These are phyloP conservation scores for Xestia ashworthii DNA, from an alignment of 2,888 invertebrate genomes.

Conservation along the genomic window DNA sequence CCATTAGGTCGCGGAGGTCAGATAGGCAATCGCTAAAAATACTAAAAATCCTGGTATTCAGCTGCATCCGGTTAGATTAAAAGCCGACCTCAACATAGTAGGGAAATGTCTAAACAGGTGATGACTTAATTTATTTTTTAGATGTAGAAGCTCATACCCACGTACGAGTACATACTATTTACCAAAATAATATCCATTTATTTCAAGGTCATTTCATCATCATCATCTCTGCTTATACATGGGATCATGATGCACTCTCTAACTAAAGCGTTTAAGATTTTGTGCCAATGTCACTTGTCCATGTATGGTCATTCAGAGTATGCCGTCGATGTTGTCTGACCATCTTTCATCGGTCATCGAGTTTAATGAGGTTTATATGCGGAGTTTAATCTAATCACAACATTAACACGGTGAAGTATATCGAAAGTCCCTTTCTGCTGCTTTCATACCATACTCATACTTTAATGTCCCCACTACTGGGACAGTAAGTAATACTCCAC, in stretches of 20 bases:
- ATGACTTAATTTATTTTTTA: no score
- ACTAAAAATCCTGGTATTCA: background rate
- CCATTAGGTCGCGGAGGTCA: background rate
- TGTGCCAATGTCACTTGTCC: constrained; percentile 32
- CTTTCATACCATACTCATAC: background rate
- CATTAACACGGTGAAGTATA: background rate
- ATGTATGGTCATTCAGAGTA: constrained; percentile 18
- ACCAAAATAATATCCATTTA: background rate
- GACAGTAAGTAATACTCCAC: background rate
- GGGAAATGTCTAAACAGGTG: background rate
- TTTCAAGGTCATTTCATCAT: background rate
- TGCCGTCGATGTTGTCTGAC: constrained; percentile 47
- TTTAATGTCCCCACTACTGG: background rate
- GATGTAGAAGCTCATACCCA: background rate
- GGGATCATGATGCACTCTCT: background rate
- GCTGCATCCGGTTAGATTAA: no score
- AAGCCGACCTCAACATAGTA: background rate
- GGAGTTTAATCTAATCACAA: constrained; percentile 29
- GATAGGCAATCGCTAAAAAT: background rate
- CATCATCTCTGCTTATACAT: background rate
- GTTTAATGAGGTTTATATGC: constrained; percentile 15
- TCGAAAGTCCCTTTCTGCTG: background rate
- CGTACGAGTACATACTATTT: background rate
- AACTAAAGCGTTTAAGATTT: background rate
- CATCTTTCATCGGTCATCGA: constrained; percentile 25